A percentile compares a stretch with the other conserved stretches of the same genome.
These are phyloP conservation scores for Alosa alosa DNA, from an alignment of 2,113 vertebrate species.

Conservation along the genomic window DNA sequence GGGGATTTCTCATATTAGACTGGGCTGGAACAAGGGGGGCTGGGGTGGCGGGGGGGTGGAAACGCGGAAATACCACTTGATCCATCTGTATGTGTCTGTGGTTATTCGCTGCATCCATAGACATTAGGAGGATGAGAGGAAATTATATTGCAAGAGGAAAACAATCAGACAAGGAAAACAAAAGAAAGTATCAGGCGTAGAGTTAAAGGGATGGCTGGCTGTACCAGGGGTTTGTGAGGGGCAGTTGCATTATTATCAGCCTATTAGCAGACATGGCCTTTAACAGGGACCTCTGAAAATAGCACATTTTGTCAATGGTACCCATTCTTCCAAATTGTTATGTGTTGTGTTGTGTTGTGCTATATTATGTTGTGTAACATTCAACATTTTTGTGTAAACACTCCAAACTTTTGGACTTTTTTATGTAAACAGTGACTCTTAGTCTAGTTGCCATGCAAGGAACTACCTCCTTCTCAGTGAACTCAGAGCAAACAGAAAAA, in stretches of 20 bases:
- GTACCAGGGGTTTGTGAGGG: not conserved
- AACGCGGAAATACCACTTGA: constrained; percentile 3
- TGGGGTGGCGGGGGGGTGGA: not conserved
- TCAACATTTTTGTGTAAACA: not conserved
- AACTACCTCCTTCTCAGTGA: too few species aligned
- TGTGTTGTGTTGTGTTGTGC: not conserved
- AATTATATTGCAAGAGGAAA: not conserved
- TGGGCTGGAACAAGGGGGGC: not conserved
- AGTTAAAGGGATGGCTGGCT: not conserved
- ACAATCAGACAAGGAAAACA: not conserved
- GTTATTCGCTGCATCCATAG: not conserved
- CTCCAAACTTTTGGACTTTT: too few species aligned
- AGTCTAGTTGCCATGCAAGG: too few species aligned
- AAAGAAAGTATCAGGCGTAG: not conserved
- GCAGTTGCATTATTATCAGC: not conserved
- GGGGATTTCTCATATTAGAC: constrained; percentile 24
- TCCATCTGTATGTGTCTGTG: constrained; percentile 6
- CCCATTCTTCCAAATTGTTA: not conserved
- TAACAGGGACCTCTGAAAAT: not conserved
- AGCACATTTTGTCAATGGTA: not conserved
- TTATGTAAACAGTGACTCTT: too few species aligned
- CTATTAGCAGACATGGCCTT: not conserved
- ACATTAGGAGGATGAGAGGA: not conserved
- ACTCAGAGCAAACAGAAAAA: too few species aligned
- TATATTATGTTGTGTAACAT: not conserved